Evolutionary conservation across 1,140 invertebrate genomes (phyloP).

Genomic region (Trichoplusia ni): DNA sequence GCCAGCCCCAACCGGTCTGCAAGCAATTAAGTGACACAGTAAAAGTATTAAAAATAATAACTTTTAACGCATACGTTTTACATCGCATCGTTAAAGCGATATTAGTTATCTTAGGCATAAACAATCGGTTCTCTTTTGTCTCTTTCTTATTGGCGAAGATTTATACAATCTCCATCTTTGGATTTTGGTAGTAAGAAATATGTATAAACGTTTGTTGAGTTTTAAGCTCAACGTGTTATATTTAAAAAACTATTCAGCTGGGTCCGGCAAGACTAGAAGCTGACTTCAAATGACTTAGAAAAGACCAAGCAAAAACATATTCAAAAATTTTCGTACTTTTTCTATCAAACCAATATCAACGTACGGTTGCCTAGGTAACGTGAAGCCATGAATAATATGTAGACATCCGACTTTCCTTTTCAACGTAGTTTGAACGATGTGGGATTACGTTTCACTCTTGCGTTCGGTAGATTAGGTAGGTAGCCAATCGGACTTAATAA

Average conservation of each 20-base stretch:
- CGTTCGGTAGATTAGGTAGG: background rate
- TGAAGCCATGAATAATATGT: no score
- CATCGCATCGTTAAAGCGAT: conserved; percentile 23
- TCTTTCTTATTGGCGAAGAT: no score
- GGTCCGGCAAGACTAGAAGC: no score
- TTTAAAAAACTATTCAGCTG: no score
- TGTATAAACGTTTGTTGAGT: no score
- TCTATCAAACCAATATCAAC: background rate
- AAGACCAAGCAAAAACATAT: background rate
- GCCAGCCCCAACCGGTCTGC: conserved; percentile 54
- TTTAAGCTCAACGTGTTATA: no score
- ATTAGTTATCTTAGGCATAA: conserved; percentile 13
- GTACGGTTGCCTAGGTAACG: no score
- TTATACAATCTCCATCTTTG: no score
- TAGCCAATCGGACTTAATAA: background rate
- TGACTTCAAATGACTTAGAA: no score
- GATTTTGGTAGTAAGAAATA: no score
- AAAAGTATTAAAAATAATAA: conserved; percentile 52
- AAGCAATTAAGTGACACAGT: conserved; percentile 73
- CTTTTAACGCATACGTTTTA: conserved; percentile 20
- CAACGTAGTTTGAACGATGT: background rate
- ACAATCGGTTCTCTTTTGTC: background rate
- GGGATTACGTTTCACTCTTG: background rate
- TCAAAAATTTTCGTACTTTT: background rate
- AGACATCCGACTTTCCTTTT: background rate